phyloP scores from a whole-genome alignment of 1,140 invertebrate species.

The Apis mellifera region DNA sequence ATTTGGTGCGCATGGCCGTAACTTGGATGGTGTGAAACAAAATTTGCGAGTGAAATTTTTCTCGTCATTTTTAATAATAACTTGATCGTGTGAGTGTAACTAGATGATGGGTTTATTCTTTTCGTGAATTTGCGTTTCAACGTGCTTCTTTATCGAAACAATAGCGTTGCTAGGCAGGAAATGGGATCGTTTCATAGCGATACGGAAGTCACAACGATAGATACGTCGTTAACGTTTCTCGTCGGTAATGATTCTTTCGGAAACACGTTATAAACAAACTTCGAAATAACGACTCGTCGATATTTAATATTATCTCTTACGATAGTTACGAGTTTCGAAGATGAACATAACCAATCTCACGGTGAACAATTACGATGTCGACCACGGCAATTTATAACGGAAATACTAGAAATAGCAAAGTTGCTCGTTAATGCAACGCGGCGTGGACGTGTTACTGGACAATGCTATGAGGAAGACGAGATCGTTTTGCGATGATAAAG shows the following conservation, averaged over 20 bases:
- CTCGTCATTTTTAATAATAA: background rate
- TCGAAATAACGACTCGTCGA: slow-evolving; percentile 4
- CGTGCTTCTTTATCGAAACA: slow-evolving; percentile 60
- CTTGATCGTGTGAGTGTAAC: background rate
- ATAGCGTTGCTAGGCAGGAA: slow-evolving; percentile 63
- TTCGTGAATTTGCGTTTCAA: background rate
- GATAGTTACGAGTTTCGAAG: too few relatives aligned
- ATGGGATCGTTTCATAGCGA: slow-evolving; percentile 68
- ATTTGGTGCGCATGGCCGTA: background rate
- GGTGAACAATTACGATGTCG: background rate
- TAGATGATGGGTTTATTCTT: background rate
- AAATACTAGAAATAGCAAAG: background rate
- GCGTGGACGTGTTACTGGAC: slow-evolving; percentile 58
- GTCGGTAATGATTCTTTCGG: background rate
- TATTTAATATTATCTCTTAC: background rate
- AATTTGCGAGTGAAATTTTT: background rate
- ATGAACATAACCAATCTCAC: too few relatives aligned
- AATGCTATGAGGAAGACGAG: slow-evolving; percentile 65
- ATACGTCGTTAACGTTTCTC: background rate
- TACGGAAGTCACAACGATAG: slow-evolving; percentile 22
- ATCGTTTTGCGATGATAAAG: slow-evolving; percentile 60
- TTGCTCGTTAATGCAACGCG: slow-evolving; percentile 52
- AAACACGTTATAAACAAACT: background rate
- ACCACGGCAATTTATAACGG: background rate
- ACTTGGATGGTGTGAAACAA: background rate